Percentiles rank a stretch among this genome's conserved stretches.
Evolutionary conservation across 2,888 invertebrate genomes (phyloP).

Genomic region (Philereme transversata): DNA sequence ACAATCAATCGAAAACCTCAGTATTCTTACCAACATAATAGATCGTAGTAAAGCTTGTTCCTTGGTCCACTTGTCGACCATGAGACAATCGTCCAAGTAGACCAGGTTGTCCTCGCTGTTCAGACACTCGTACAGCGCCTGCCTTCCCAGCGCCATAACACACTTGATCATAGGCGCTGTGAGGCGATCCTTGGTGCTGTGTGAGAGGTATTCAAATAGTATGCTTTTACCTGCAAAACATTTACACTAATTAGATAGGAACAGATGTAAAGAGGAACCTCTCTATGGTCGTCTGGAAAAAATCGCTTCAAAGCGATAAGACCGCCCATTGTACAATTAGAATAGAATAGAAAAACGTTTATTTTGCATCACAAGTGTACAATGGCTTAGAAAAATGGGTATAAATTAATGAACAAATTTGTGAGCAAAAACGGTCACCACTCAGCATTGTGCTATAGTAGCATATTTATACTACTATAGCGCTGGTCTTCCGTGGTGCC

Average conservation of each 20-base stretch:
- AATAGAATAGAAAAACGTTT: no score
- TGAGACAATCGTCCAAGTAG: constrained; percentile 60
- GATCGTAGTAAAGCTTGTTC: constrained; percentile 57
- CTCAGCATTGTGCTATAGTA: no score
- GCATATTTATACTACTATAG: no score
- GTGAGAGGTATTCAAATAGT: constrained; percentile 75
- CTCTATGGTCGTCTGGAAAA: no score
- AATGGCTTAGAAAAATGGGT: no score
- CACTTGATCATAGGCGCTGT: constrained; percentile 78
- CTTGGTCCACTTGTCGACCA: constrained; percentile 42
- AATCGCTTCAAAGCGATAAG: no score
- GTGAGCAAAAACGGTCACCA: no score
- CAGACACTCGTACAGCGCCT: constrained; percentile 68
- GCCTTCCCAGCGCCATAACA: constrained; percentile 69
- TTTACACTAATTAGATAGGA: background rate
- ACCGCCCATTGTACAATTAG: no score
- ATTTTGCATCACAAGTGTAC: no score
- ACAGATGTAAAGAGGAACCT: no score
- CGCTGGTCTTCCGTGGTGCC: no score
- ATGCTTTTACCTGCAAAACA: constrained; percentile 68
- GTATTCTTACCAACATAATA: constrained; percentile 60
- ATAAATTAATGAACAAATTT: no score
- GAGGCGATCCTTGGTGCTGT: constrained; percentile 72
- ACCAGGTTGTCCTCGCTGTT: constrained; percentile 58
- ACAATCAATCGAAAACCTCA: background rate